Percentiles rank a stretch among this genome's conserved stretches.
These are phyloP conservation scores for Enchytraeus crypticus DNA, from an alignment of 2,888 invertebrate genomes.

Conservation along the genomic window DNA sequence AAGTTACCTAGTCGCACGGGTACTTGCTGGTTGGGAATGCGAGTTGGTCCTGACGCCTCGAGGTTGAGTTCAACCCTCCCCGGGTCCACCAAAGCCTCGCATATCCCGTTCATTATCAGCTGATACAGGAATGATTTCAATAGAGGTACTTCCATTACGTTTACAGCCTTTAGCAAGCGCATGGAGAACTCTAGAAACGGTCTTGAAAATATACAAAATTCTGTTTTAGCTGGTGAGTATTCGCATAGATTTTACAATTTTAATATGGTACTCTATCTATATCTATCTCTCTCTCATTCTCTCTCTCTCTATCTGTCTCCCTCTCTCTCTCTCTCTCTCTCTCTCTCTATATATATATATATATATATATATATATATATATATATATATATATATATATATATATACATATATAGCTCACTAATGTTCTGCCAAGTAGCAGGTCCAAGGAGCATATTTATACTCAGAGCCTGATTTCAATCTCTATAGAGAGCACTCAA, in stretches of 20 bases:
- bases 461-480: too few species aligned
- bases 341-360: too few species aligned
- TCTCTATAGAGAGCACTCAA: too few species aligned
- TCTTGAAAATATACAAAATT: conserved; percentile 27
- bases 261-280: too few species aligned
- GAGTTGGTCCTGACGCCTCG: conserved; percentile 25
- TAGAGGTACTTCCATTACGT: conserved; percentile 55
- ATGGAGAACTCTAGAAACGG: conserved; percentile 55
- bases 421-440: too few species aligned
- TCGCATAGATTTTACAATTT: neutral
- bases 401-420: neutral
- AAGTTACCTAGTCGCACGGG: conserved; percentile 17
- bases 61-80: conserved; percentile 37
- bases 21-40: conserved; percentile 15
- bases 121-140: conserved; percentile 55
- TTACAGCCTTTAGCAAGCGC: conserved; percentile 50
- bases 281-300: too few species aligned
- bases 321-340: too few species aligned
- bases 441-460: too few species aligned
- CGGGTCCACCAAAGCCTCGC: conserved; percentile 49
- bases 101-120: conserved; percentile 53
- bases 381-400: neutral
- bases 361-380: neutral
- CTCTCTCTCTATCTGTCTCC: too few species aligned
- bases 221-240: neutral